Base-by-base conservation (phyloP, 23 tunicate species). In the Trididemnum clinides region DNA sequence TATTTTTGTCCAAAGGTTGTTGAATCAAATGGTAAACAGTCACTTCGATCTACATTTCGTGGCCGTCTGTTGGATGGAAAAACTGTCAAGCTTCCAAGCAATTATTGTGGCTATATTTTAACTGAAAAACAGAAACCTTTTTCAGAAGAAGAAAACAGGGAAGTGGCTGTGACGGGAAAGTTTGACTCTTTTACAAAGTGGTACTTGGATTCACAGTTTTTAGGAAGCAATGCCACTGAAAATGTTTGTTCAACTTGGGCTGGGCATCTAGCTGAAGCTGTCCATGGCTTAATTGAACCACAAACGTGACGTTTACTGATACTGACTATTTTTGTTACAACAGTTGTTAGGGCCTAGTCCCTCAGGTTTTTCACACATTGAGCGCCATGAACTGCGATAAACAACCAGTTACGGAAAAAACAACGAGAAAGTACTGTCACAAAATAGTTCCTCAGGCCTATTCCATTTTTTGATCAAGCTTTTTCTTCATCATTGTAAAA, bases 11-110 rank as follows among this genome's bases (percentile, higher is more conserved):
- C 90, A 19, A 76, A 81, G 21, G 71, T 5, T 20, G 44, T 7
- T 18, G 5, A 6, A 32, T 34, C 38, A n/a, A 77, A 72, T 38
- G 34, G 51, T 28, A 78, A 58, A 70, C 38, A 58, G 28, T 33
- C 19, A 12, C 39, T 82, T 25, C 38, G 79, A 10, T 82, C 98
- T n/a, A 70, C 93, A 6, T 93, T 93, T 72, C 87, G 98, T 6
- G 98, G 98, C 3, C 62, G 93, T 0, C 91, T 88, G 27, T 77
- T 93, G 12, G 93, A 93, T 84, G 98, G 98, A 34, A 85, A 93
- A 80, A 37, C 20, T 2, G 73, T 88, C 22, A 30, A 51, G 19
- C 15, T 85, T 35, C 98, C 98, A 1, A 84, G 84, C 2, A 86
- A 85, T 72, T 88, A 71, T 64, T 34, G 72, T 37, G 98, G 98